phyloP scores from a whole-genome alignment of 2,113 vertebrate species.

The Microtus montanus region DNA sequence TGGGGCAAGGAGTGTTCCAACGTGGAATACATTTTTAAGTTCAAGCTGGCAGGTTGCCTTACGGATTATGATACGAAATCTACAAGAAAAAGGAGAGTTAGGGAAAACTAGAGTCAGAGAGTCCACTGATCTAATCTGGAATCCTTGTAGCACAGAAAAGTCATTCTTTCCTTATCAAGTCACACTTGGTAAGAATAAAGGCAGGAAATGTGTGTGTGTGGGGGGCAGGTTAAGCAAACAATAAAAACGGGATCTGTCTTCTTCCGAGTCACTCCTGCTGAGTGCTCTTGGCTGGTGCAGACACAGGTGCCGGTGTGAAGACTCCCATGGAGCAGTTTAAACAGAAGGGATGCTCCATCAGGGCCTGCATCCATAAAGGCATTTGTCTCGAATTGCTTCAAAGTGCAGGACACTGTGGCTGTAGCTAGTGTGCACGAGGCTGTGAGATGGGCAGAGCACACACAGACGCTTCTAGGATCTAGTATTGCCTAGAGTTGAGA shows the following conservation, averaged over 20 bases:
- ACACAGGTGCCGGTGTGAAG: neutral
- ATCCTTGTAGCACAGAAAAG: neutral
- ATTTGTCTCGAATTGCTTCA: neutral
- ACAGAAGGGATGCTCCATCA: neutral
- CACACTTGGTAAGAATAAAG: neutral
- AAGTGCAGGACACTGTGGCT: neutral
- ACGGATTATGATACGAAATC: neutral
- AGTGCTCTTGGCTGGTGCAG: neutral
- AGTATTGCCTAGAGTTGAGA: neutral
- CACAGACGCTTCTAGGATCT: neutral
- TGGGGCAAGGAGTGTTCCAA: neutral
- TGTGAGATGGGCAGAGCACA: neutral
- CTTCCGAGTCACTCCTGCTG: neutral
- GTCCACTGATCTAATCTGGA: neutral
- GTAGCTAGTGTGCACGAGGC: neutral
- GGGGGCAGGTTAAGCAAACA: neutral
- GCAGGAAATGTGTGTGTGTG: neutral
- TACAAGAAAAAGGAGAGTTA: neutral
- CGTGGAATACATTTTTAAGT: neutral
- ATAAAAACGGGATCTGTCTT: neutral
- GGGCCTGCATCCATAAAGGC: neutral
- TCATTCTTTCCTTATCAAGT: neutral
- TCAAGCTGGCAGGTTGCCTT: neutral
- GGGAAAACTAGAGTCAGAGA: neutral
- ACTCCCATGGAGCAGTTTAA: neutral